These are phyloP conservation scores for Danaus melanippus DNA, from an alignment of 1,140 invertebrate genomes.

Conservation along the genomic window DNA sequence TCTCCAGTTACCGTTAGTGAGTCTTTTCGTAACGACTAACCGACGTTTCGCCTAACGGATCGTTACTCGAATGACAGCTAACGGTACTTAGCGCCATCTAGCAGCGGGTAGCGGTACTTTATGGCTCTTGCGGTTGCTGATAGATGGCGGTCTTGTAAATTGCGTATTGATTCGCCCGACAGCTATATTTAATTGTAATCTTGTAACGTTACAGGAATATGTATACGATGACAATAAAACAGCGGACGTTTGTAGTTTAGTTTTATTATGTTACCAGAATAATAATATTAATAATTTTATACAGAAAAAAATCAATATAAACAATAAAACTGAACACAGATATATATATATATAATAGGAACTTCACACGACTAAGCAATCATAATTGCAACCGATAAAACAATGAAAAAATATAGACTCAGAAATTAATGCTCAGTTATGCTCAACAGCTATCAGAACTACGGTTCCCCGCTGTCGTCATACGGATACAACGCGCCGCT, in stretches of 20 bases:
- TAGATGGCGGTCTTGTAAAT: conserved; percentile 34
- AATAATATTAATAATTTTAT: too few species aligned
- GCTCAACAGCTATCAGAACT: conserved; percentile 67
- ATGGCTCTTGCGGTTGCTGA: conserved; percentile 35
- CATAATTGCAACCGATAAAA: too few species aligned
- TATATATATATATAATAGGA: too few species aligned
- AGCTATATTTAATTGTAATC: too few species aligned
- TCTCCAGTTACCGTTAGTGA: conserved; percentile 39
- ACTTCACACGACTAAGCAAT: too few species aligned
- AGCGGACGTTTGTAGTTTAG: too few species aligned
- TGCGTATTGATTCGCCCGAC: conserved; percentile 4
- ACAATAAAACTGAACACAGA: too few species aligned
- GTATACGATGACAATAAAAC: too few species aligned
- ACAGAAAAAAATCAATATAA: too few species aligned
- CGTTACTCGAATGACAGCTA: conserved; percentile 42
- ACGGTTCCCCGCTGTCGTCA: conserved; percentile 58
- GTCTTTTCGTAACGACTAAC: conserved; percentile 48
- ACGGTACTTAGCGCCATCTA: conserved; percentile 58
- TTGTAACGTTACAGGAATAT: too few species aligned
- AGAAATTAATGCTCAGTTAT: conserved; percentile 3
- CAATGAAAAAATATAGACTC: neutral
- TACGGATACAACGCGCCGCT: conserved; percentile 54
- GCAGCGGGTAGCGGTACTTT: conserved; percentile 54
- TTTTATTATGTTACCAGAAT: too few species aligned
- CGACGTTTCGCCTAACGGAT: conserved; percentile 32